A percentile compares a stretch with the other conserved stretches of the same genome.
Conservation (phyloP, 2,113 vertebrate species). For the Pterocles gutturalis region DNA sequence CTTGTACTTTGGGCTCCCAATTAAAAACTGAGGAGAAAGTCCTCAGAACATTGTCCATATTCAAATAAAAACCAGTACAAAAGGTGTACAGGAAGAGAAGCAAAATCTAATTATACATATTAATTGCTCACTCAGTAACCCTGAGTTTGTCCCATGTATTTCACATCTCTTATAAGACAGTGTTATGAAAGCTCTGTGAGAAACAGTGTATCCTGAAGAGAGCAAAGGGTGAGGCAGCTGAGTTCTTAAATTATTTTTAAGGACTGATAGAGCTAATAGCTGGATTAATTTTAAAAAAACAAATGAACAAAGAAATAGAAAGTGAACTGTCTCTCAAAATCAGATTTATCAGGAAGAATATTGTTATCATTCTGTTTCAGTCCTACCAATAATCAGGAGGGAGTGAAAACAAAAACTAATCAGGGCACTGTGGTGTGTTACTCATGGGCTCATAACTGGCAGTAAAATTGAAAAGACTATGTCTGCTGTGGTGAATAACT, state of each 20-base stretch:
- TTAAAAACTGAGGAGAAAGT: not conserved
- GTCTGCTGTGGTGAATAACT: slow-evolving; percentile 77
- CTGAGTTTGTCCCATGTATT: not conserved
- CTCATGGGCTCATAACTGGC: slow-evolving; percentile 72
- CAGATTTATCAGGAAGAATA: slow-evolving; percentile 44
- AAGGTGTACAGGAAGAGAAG: not conserved
- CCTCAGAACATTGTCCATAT: not conserved
- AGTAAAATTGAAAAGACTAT: slow-evolving; percentile 72
- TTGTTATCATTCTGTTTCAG: slow-evolving; percentile 73
- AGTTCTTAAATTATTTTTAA: not conserved
- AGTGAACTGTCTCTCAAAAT: slow-evolving; percentile 37
- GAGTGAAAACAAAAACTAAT: slow-evolving; percentile 74
- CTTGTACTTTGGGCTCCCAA: not conserved
- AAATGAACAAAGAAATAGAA: slow-evolving; percentile 30
- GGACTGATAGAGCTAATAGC: slow-evolving; percentile 15
- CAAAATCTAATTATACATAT: not conserved
- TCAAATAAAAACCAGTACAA: not conserved
- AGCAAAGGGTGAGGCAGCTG: not conserved
- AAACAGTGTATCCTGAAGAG: not conserved
- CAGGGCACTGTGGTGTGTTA: slow-evolving; percentile 54
- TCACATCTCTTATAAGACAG: not conserved
- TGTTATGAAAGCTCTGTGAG: not conserved
- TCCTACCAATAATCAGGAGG: slow-evolving; percentile 57
- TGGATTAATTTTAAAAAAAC: slow-evolving; percentile 35
- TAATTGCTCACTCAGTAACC: not conserved